Evolutionary conservation across 2,797 vertebrate genomes (phyloP).

Genomic region (Huso huso): DNA sequence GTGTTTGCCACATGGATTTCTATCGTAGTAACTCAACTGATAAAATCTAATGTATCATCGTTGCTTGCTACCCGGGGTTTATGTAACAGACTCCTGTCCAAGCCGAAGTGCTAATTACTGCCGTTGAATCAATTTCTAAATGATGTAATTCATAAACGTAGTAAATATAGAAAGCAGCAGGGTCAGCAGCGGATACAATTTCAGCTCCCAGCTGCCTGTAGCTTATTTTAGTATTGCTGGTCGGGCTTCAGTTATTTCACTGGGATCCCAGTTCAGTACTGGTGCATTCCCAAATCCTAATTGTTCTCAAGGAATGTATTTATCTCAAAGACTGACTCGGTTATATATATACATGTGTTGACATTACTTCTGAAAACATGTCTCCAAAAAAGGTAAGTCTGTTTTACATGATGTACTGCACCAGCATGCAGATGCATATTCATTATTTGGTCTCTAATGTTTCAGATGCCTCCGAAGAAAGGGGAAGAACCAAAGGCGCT

Average conservation of each 20-base stretch:
- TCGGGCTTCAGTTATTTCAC: background rate
- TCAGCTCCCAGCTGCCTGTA: slow-evolving; percentile 5
- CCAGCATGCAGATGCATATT: slow-evolving; percentile 1
- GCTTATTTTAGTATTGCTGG: background rate
- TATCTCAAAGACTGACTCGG: background rate
- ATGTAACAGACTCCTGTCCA: background rate
- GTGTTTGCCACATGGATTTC: background rate
- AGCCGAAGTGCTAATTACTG: background rate
- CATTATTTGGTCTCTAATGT: slow-evolving; percentile 17
- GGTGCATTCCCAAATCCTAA: background rate
- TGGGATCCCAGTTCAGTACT: slow-evolving; percentile 1
- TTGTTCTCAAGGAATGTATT: too few species aligned
- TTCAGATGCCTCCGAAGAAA: slow-evolving; percentile 97
- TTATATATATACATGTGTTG: background rate
- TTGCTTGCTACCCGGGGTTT: background rate
- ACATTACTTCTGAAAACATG: slow-evolving; percentile 28
- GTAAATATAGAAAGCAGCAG: slow-evolving; percentile 10
- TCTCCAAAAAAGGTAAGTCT: slow-evolving; percentile 55
- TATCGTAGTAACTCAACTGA: background rate
- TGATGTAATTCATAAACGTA: slow-evolving; percentile 1
- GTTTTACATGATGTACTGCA: background rate
- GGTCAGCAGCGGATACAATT: slow-evolving; percentile 17
- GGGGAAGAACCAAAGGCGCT: slow-evolving; percentile 76
- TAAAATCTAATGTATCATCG: slow-evolving; percentile 5
- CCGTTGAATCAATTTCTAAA: background rate